Evolutionary conservation across 2,113 vertebrate species (phyloP), one percentile per base, ranked within the genome.

Genomic region (Panthera tigris): DNA sequence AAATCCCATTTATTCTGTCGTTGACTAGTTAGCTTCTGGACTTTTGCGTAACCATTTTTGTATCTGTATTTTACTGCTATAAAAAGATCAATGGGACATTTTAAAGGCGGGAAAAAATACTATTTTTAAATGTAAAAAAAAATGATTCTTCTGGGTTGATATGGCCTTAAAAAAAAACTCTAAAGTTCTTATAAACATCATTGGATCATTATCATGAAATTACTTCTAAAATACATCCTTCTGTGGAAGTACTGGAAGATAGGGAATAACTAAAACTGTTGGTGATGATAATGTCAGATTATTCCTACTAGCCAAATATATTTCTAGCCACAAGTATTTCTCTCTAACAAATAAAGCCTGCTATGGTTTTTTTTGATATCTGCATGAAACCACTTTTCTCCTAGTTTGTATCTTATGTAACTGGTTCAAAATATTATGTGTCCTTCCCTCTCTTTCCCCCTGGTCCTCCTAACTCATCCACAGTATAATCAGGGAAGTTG

Each of bases 31-130:
- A 14, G 73, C 36, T 89, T 86, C 45, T 21, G 45, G 55, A 65
- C 39, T 94, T 95, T 65, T 48, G 10, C 2, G 3, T 31, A 74
- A 69, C 8, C 65, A 33, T 82, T 71, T 93, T 45, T 80, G 27
- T 84, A 48, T 93, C 48, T 95, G 87, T 27, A 39, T 91, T 97
- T 95, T 81, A 95, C 21, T 48, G 4, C 41, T 95, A 14, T 73
- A 39, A 74, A 68, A 97, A 95, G 19, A 89, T 71, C 84, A 86
- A 55, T 76, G 63, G 81, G 27, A 63, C 31, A 61, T 93, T 92
- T 90, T 57, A 76, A 92, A 15, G 25, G 21, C 93, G 78, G 31
- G 94, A 92, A 79, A 94, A 91, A 95, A 31, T 2, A 69, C 10
- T n/a, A 41, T 78, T 91, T 95, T 89, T 10, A 74, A 96, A 50